Evolutionary conservation across 2,797 vertebrate genomes (phyloP).

Genomic region (Potorous gilbertii): DNA sequence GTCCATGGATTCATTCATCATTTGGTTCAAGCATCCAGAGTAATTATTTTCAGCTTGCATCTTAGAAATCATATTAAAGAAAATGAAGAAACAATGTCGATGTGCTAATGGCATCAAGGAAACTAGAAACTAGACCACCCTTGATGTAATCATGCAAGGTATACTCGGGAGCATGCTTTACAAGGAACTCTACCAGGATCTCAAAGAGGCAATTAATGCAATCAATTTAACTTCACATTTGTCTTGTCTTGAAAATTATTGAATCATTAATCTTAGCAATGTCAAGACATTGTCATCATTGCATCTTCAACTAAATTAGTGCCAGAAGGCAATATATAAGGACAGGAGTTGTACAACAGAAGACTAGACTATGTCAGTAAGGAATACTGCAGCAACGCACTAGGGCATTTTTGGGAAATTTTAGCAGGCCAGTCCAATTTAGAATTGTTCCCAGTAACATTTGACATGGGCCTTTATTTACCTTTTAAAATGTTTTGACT

Average conservation of each 20-base stretch:
- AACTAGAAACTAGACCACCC: constrained; percentile 28
- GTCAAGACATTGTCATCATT: constrained; percentile 76
- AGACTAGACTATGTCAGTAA: constrained; percentile 53
- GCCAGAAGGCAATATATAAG: constrained; percentile 65
- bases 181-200: constrained; percentile 36
- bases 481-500: neutral
- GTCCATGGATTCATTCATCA: constrained; percentile 70
- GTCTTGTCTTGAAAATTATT: constrained; percentile 81
- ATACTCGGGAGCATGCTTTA: constrained; percentile 44
- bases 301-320: constrained; percentile 70
- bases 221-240: constrained; percentile 79
- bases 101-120: constrained; percentile 39
- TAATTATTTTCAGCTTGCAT: constrained; percentile 74
- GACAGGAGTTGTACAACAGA: constrained; percentile 21
- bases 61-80: constrained; percentile 73
- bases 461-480: neutral
- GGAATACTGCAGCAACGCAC: neutral
- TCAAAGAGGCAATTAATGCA: constrained; percentile 68
- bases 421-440: neutral
- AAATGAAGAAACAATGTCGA: constrained; percentile 65
- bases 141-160: neutral
- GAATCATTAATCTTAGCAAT: constrained; percentile 82
- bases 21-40: constrained; percentile 62
- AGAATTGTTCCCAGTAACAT: neutral
- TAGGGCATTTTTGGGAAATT: constrained; percentile 15